phyloP scores from a whole-genome alignment of 64 coral and sea anemone species.

The Stichodactyla mertensii region DNA sequence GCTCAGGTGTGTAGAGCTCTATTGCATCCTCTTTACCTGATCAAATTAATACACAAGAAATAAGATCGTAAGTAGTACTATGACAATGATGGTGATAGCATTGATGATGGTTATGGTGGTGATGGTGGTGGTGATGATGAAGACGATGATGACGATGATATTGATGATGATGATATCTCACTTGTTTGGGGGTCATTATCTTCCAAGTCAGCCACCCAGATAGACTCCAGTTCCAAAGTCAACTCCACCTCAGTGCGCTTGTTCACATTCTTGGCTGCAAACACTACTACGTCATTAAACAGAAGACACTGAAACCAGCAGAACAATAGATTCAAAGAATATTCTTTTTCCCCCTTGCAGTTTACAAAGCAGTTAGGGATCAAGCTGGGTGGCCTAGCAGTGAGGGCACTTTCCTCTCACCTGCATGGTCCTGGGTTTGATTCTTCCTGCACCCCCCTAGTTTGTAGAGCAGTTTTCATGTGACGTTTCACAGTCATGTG shows the following conservation, averaged over 20 bases:
- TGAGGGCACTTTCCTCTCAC: too few relatives aligned
- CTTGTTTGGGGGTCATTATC: conserved; percentile 90
- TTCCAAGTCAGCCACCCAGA: conserved; percentile 86
- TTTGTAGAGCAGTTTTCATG: not conserved
- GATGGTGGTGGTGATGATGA: not conserved
- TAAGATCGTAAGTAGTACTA: not conserved
- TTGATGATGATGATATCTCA: conserved; percentile 18
- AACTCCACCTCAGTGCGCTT: conserved; percentile 69
- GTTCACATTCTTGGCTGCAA: conserved; percentile 67
- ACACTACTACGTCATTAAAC: conserved; percentile 86
- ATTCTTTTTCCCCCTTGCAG: not conserved
- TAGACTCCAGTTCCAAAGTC: conserved; percentile 60
- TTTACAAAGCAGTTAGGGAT: too few relatives aligned
- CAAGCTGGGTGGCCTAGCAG: too few relatives aligned
- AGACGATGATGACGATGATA: not conserved
- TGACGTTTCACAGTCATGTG: too few relatives aligned
- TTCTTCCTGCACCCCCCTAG: not conserved
- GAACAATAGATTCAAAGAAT: not conserved
- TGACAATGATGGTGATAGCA: not conserved
- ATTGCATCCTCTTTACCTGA: conserved; percentile 78
- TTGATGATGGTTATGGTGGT: not conserved
- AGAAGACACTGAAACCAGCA: conserved; percentile 58
- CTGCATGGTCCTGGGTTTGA: too few relatives aligned
- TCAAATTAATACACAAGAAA: not conserved
- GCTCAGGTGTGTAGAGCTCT: conserved; percentile 89